Conservation (phyloP, 2,113 vertebrate genomes). For the Albula goreensis region DNA sequence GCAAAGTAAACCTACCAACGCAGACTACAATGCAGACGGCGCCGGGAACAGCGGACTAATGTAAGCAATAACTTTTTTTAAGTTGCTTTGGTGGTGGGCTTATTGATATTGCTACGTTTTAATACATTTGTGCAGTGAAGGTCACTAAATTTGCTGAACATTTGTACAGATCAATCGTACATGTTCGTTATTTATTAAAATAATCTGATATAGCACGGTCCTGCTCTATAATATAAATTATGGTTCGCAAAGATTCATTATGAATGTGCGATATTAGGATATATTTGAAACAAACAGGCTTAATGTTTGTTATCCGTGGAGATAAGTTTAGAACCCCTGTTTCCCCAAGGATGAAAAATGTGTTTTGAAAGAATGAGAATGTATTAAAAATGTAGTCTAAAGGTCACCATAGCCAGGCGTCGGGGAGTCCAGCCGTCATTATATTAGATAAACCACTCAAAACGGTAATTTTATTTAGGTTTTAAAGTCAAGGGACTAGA, state of each 20-base stretch:
- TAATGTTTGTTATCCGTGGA: neutral
- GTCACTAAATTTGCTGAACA: too few relatives aligned
- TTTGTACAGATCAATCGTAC: too few relatives aligned
- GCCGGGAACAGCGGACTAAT: too few relatives aligned
- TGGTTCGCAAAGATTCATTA: neutral
- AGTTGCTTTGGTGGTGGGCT: too few relatives aligned
- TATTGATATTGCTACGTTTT: too few relatives aligned
- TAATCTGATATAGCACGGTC: too few relatives aligned
- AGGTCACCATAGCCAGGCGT: neutral
- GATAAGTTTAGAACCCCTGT: neutral
- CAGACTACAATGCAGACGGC: too few relatives aligned
- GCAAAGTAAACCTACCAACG: too few relatives aligned
- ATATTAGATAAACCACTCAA: neutral
- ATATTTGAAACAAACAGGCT: neutral
- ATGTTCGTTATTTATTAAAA: too few relatives aligned
- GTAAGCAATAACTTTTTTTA: too few relatives aligned
- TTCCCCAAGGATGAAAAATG: neutral
- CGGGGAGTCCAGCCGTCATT: neutral
- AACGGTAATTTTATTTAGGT: neutral
- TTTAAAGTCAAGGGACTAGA: neutral
- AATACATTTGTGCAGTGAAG: too few relatives aligned
- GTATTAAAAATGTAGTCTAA: neutral
- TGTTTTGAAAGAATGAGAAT: neutral
- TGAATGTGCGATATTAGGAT: neutral
- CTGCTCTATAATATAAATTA: neutral